Conservation (phyloP, 1,140 invertebrate species). For the Ips typographus region DNA sequence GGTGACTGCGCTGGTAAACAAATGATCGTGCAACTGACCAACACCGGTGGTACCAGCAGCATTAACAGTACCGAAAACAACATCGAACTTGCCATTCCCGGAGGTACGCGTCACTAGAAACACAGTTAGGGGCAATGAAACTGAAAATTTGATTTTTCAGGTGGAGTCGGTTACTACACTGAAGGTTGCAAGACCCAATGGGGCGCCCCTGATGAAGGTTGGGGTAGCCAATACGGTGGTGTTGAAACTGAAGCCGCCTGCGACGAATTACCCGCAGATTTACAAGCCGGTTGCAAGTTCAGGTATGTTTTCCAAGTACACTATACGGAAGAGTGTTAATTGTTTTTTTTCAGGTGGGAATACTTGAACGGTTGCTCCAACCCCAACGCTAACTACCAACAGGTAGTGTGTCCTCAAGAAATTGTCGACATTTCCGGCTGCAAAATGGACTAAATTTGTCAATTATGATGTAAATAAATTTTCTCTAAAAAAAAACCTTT, state of each 20-base stretch:
- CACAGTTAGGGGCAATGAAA: neutral
- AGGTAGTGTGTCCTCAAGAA: slow-evolving; percentile 26
- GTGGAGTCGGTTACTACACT: slow-evolving; percentile 30
- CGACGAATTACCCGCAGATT: slow-evolving; percentile 17
- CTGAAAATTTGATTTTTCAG: slow-evolving; percentile 4
- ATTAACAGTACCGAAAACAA: slow-evolving; percentile 23
- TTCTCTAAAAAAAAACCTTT: no score
- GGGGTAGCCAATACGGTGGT: slow-evolving; percentile 32
- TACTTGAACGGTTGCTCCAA: slow-evolving; percentile 30
- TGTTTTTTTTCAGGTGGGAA: slow-evolving; percentile 14
- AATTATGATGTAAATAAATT: no score
- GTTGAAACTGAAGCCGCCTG: slow-evolving; percentile 27
- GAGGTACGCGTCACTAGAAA: slow-evolving; percentile 2
- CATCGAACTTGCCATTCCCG: slow-evolving; percentile 30
- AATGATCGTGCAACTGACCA: slow-evolving; percentile 30
- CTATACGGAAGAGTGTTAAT: neutral
- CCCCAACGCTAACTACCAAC: slow-evolving; percentile 17
- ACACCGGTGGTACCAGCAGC: slow-evolving; percentile 28
- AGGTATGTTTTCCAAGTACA: slow-evolving; percentile 1
- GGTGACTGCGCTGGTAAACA: slow-evolving; percentile 24
- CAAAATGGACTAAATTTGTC: slow-evolving; percentile 21
- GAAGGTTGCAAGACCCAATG: slow-evolving; percentile 27
- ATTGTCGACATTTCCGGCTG: slow-evolving; percentile 22
- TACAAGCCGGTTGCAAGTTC: slow-evolving; percentile 32
- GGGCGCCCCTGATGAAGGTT: slow-evolving; percentile 32